Conservation (phyloP, 30 jellyfish, hydroid and myxozoan species). For the Calvadosia cruxmelitensis region DNA sequence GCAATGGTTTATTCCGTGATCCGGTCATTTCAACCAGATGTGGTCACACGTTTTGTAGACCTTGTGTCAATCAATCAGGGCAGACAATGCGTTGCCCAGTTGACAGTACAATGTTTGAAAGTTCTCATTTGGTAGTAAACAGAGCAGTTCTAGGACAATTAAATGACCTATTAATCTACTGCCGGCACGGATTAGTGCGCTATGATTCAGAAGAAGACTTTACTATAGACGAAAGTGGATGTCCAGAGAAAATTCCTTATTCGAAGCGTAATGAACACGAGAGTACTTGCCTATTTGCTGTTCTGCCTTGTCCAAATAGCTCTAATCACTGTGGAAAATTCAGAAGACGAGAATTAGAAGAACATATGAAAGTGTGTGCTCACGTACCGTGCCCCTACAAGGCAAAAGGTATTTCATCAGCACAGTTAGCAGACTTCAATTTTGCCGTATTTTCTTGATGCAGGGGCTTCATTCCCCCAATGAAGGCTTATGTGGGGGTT, state of each 20-base stretch:
- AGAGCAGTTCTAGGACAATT: slow-evolving; percentile 79
- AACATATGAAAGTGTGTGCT: slow-evolving; percentile 42
- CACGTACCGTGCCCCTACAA: slow-evolving; percentile 30
- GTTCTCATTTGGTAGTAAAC: slow-evolving; percentile 37
- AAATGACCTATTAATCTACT: slow-evolving; percentile 55
- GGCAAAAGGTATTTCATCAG: slow-evolving; percentile 56
- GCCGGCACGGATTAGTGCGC: slow-evolving; percentile 60
- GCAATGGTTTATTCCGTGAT: slow-evolving; percentile 41
- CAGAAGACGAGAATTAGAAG: slow-evolving; percentile 52
- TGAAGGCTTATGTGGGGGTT: no score
- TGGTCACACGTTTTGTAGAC: slow-evolving; percentile 78
- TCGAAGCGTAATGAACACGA: slow-evolving; percentile 70
- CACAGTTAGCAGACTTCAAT: no score
- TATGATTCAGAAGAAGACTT: slow-evolving; percentile 76
- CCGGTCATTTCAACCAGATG: slow-evolving; percentile 79
- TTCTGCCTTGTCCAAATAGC: slow-evolving; percentile 80
- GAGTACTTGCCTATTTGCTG: slow-evolving; percentile 39
- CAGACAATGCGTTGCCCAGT: slow-evolving; percentile 31
- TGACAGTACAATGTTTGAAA: slow-evolving; percentile 32
- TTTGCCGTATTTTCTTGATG: no score
- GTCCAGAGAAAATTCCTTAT: slow-evolving; percentile 39
- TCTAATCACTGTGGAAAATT: slow-evolving; percentile 80
- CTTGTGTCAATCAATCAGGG: slow-evolving; percentile 16
- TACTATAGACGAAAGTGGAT: slow-evolving; percentile 55
- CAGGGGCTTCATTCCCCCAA: no score